Percentiles rank a stretch among this genome's conserved stretches.
Conservation (phyloP, 1,140 invertebrate species). For the Phymorhynchus buccinoides region DNA sequence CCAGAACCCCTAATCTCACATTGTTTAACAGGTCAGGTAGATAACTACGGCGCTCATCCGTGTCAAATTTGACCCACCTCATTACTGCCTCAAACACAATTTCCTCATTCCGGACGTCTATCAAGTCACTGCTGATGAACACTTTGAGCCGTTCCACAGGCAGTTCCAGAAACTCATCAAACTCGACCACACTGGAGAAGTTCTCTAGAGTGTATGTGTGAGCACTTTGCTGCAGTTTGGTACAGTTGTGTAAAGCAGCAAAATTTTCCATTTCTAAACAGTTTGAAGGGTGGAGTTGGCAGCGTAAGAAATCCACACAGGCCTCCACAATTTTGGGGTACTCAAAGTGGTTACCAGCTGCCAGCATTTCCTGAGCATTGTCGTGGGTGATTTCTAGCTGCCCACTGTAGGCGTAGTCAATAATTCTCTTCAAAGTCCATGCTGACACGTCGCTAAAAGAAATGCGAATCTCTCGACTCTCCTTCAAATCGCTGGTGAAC, state of each 20-base stretch:
- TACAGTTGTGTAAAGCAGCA: conserved; percentile 71
- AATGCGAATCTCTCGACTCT: conserved; percentile 69
- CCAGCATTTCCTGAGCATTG: conserved; percentile 73
- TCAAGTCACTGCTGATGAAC: conserved; percentile 69
- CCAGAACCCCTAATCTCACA: conserved; percentile 67
- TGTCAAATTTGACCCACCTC: conserved; percentile 72
- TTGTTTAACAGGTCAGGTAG: conserved; percentile 65
- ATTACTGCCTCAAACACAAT: conserved; percentile 73
- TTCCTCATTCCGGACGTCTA: conserved; percentile 72
- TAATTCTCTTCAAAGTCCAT: conserved; percentile 71
- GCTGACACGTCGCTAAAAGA: conserved; percentile 73
- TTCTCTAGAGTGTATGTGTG: conserved; percentile 71
- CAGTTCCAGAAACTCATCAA: conserved; percentile 72
- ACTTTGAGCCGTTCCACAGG: conserved; percentile 64
- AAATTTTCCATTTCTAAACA: conserved; percentile 73
- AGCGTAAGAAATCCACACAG: conserved; percentile 70
- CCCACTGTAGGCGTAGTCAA: conserved; percentile 73
- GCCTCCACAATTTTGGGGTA: conserved; percentile 72
- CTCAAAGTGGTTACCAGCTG: conserved; percentile 73
- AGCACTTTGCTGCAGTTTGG: conserved; percentile 67
- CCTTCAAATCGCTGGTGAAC: conserved; percentile 74
- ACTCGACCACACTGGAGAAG: conserved; percentile 70
- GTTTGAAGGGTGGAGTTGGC: conserved; percentile 73
- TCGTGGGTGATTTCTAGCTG: conserved; percentile 71
- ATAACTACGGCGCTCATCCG: conserved; percentile 65